Conservation (phyloP, 2,797 vertebrate genomes). For the Malurus leucopterus region DNA sequence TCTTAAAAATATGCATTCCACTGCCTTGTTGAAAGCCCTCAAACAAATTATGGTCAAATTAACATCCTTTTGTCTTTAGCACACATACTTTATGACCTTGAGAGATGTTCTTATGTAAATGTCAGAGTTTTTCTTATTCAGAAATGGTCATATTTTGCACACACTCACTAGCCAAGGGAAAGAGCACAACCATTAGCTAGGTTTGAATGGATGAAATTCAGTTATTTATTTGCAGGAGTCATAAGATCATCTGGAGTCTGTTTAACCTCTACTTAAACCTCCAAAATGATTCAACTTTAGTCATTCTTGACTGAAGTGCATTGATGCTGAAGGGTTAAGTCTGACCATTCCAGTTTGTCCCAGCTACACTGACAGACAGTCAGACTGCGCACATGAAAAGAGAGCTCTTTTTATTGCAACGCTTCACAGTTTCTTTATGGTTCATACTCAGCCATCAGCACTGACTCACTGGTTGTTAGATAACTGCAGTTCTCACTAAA, state of each 20-base stretch:
- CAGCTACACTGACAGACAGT: background rate
- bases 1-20: background rate
- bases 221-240: background rate
- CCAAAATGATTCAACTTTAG: background rate
- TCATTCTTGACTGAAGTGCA: background rate
- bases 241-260: background rate
- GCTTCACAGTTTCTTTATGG: background rate
- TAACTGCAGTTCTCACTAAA: background rate
- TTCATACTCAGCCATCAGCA: background rate
- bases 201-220: background rate
- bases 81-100: constrained; percentile 33
- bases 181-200: background rate
- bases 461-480: background rate
- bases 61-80: constrained; percentile 8
- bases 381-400: background rate
- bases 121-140: background rate
- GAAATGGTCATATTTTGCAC: background rate
- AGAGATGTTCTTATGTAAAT: background rate
- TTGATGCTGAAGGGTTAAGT: background rate
- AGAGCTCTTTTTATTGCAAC: background rate
- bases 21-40: background rate
- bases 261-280: background rate
- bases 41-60: constrained; percentile 41
- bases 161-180: background rate
- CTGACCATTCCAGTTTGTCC: background rate